Evolutionary conservation across 2,888 invertebrate species (phyloP), one percentile per base, ranked within the genome.

Genomic region (Adineta ricciae): DNA sequence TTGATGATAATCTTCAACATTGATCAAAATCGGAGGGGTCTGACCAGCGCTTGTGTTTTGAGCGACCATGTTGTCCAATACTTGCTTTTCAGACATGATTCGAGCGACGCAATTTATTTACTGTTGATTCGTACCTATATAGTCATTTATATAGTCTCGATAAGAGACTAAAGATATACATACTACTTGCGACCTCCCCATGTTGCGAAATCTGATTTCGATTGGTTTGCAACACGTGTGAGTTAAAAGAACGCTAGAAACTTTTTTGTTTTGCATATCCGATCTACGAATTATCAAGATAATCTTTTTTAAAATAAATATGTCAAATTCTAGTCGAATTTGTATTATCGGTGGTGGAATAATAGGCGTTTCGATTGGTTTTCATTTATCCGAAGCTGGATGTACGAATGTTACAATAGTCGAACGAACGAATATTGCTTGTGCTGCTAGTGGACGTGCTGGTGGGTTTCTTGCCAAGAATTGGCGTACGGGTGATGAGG

Each of bases 381-480:
- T 41, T 78, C n/a, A 78, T 78, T 38, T 78, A 78, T 78, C 41
- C 0, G 78, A 78, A 78, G 78, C 78, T 38, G 78, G 78, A 38
- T 78, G 78, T 78, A 24, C 78, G n/a, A 78, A 78, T 78, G 41
- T 78, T 7, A 41, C 41, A 24, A 78, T 78, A 41, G 41, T 78
- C n/a, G 78, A 78, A 78, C 78, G 78, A 41, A 78, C 78, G n/a
- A 41, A 41, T 78, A 78, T 78, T 78, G 78, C 78, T 41, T 78
- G 78, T 41, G 78, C 41, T 78, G 78, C 78, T 41, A 41, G 41
- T 38, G 78, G 78, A 78, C 38, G 78, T 24, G 78, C 78, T 9
- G 78, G 78, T 5, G 78, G 78, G 41, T 78, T 78, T 78, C 41
- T 78, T 38, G 78, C 78, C 2, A 78, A 78, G 41, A 78, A 78